Evolutionary conservation across 2,888 invertebrate species (phyloP), one percentile per base, ranked within the genome.

Genomic region (Pemphredon lugubris): DNA sequence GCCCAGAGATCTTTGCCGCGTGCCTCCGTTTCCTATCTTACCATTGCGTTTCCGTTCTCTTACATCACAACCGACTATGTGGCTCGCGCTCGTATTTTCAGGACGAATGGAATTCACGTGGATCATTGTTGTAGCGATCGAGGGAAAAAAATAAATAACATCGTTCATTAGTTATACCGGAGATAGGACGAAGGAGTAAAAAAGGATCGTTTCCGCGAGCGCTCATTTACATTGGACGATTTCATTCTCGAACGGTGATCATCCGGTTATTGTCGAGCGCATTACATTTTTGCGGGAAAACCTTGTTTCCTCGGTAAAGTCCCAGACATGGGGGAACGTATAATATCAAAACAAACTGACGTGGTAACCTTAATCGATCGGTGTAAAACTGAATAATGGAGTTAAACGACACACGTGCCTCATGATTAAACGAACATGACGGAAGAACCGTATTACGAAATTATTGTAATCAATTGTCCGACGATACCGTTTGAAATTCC

Each of bases 41-140:
- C n/a, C 67, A 64, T 47, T 75, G 53, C 50, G 59, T 60, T 79
- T 81, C 82, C 82, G 80, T 65, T 82, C 54, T 53, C 68, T 81
- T 81, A 81, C 80, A 59, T 81, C 79, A 79, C 39, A 32, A 16
- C 5, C 16, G 58, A 13, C 11, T 50, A 13, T 32, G 26, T 42
- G 14, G 42, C 26, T 14, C 23, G 54, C 64, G 7, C 32, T 37
- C 30, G 30, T 48, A 53, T 9, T 40, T 57, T 40, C 39, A 32
- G 59, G 30, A 42, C 64, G 51, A 58, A 59, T 30, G 54, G 53
- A 63, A 63, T 65, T 54, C 61, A 59, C 37, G 65, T 54, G 65
- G 65, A 70, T 48, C 44, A 51, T 72, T 57, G 67, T 61, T 66
- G 42, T 34, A 37, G 34, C 40, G 47, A 67, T 72, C 58, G 13